Percentiles rank a stretch among this genome's conserved stretches.
Conservation (phyloP, 2,113 vertebrate species). For the Xenopus laevis region DNA sequence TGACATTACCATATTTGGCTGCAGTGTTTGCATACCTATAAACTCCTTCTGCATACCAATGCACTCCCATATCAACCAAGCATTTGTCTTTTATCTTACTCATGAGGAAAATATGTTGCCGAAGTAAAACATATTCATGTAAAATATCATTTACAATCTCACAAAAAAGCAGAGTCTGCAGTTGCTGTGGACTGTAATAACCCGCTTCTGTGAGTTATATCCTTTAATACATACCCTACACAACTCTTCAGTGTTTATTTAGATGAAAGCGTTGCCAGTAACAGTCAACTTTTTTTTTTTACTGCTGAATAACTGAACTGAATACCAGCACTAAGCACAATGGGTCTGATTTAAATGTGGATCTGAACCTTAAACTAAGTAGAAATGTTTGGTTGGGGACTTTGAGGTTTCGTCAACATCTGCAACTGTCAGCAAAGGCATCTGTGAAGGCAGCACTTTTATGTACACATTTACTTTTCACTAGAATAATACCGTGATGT, state of each 20-base stretch:
- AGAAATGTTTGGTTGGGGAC: no score
- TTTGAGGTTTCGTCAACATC: no score
- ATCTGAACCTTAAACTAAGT: no score
- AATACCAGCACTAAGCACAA: no score
- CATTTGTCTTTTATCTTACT: conserved; percentile 4
- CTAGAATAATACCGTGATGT: no score
- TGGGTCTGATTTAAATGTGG: no score
- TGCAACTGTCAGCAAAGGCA: no score
- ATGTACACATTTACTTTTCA: no score
- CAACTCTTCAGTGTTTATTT: neutral
- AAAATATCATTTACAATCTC: neutral
- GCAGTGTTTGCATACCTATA: neutral
- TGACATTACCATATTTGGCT: neutral
- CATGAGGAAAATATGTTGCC: neutral
- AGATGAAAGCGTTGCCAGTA: neutral
- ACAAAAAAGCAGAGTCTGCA: neutral
- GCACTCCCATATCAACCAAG: neutral
- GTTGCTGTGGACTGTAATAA: neutral
- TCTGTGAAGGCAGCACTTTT: no score
- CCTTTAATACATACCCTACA: neutral
- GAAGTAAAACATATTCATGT: neutral
- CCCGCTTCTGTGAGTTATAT: neutral
- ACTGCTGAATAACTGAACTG: no score
- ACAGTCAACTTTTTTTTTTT: neutral
- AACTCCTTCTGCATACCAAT: conserved; percentile 11